phyloP scores from a whole-genome alignment of 2,888 invertebrate species.

The Pandemis corylana region DNA sequence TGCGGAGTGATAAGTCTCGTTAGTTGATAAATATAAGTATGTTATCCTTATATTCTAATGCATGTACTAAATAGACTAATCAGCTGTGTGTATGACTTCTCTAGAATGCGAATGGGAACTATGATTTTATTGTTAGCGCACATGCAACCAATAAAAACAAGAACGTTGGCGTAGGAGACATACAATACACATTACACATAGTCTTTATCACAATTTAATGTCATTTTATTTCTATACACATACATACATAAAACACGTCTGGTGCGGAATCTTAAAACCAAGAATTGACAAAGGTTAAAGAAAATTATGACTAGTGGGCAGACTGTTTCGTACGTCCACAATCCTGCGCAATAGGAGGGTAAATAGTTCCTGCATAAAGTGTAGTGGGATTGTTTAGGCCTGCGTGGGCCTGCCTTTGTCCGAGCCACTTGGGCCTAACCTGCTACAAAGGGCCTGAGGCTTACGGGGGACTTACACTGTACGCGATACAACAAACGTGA shows the following conservation, averaged over 20 bases:
- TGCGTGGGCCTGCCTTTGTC: neutral
- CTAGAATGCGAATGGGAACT: slow-evolving; percentile 7
- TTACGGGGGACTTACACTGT: neutral
- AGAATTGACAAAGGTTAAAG: too few species aligned
- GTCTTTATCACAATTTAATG: neutral
- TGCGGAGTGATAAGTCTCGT: neutral
- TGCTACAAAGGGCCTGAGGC: neutral
- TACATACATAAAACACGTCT: neutral
- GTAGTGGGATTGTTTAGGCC: neutral
- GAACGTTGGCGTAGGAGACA: neutral
- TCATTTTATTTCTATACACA: too few species aligned
- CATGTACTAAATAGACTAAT: neutral
- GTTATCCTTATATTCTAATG: neutral
- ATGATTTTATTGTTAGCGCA: slow-evolving; percentile 2
- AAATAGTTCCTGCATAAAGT: neutral
- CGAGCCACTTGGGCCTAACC: neutral
- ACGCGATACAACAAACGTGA: neutral
- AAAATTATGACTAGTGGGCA: neutral
- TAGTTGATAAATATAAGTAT: neutral
- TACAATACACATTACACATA: neutral
- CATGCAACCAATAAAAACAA: neutral
- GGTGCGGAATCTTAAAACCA: neutral
- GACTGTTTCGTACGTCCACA: neutral
- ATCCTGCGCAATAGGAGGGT: neutral
- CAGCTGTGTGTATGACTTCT: neutral